phyloP scores from a whole-genome alignment of 2,113 vertebrate species.

The Tor tambroides region DNA sequence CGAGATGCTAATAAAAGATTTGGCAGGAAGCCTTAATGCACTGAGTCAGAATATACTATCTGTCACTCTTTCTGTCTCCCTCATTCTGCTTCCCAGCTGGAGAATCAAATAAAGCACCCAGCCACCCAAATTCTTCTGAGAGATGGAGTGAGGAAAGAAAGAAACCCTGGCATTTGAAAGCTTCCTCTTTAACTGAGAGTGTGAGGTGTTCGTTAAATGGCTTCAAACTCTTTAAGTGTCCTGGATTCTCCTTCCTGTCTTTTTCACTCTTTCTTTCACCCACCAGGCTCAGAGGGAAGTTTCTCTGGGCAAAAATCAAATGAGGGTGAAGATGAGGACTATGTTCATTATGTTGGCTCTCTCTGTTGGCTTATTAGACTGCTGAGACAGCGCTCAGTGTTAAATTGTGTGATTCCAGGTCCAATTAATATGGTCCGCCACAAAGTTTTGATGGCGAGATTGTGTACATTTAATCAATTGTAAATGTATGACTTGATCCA shows the following conservation, averaged over 20 bases:
- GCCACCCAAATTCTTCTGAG: not conserved
- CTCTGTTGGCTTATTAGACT: not conserved
- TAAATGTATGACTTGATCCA: not conserved
- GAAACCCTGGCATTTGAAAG: constrained; percentile 28
- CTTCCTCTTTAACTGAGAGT: constrained; percentile 4
- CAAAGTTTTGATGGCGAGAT: not conserved
- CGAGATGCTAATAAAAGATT: constrained; percentile 69
- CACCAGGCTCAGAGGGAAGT: constrained; percentile 18
- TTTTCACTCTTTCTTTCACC: not conserved
- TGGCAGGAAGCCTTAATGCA: constrained; percentile 64
- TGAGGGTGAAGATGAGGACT: constrained; percentile 23
- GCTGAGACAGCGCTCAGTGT: not conserved
- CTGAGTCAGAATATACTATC: constrained; percentile 60
- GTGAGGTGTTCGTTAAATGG: constrained; percentile 8
- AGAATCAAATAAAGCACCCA: constrained; percentile 34
- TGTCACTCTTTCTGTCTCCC: constrained; percentile 32
- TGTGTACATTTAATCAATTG: not conserved
- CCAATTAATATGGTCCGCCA: not conserved
- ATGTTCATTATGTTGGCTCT: constrained; percentile 19
- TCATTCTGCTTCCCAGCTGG: constrained; percentile 31
- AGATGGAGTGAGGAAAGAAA: constrained; percentile 2
- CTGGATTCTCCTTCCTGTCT: constrained; percentile 29
- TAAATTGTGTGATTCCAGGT: not conserved
- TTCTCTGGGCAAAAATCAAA: constrained; percentile 34
- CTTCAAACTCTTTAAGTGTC: constrained; percentile 41